Conservation (phyloP, 2,797 vertebrate genomes). For the Stomatorhinus walkeri region DNA sequence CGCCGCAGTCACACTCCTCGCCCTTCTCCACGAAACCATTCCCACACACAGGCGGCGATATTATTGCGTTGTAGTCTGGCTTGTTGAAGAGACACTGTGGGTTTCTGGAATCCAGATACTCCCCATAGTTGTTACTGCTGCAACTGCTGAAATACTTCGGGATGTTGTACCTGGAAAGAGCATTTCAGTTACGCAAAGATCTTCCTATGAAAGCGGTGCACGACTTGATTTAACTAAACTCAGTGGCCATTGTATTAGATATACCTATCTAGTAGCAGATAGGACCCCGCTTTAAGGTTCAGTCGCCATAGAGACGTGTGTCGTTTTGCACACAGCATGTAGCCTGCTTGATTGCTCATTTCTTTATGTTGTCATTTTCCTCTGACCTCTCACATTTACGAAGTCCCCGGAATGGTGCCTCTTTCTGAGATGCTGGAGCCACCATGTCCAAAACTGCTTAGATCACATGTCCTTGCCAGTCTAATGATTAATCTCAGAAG, state of each 20-base stretch:
- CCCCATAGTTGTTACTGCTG: slow-evolving; percentile 46
- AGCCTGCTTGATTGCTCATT: not conserved
- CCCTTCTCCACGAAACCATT: slow-evolving; percentile 60
- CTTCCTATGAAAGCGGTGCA: not conserved
- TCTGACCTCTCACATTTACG: not conserved
- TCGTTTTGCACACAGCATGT: not conserved
- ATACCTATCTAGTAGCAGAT: not conserved
- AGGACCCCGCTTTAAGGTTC: not conserved
- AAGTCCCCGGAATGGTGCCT: not conserved
- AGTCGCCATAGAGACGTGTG: not conserved
- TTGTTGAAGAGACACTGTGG: slow-evolving; percentile 58
- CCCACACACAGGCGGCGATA: slow-evolving; percentile 49
- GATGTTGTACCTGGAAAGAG: slow-evolving; percentile 48
- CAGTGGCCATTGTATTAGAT: not conserved
- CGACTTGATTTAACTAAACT: not conserved
- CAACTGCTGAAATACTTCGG: slow-evolving; percentile 66
- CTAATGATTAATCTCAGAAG: not conserved
- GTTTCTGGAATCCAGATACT: slow-evolving; percentile 43
- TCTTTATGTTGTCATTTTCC: not conserved
- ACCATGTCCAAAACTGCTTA: not conserved
- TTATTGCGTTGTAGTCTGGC: slow-evolving; percentile 37
- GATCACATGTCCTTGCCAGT: not conserved
- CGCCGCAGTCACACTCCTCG: slow-evolving; percentile 66
- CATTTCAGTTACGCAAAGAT: not conserved
- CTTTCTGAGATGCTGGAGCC: not conserved